Conservation (phyloP, 2,888 invertebrate genomes). For the Fragum fragum region DNA sequence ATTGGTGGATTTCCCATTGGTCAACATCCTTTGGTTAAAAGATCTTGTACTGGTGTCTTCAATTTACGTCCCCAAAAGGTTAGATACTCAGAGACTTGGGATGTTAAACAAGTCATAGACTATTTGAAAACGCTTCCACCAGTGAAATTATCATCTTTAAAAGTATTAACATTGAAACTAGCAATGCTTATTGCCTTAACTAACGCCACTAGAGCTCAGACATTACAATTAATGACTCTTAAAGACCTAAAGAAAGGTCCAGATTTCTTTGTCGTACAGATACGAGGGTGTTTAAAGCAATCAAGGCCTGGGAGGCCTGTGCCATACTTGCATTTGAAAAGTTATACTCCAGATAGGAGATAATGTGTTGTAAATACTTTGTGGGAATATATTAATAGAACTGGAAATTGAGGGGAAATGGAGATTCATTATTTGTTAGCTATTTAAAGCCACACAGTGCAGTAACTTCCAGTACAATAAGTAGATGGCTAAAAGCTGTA, state of each 20-base stretch:
- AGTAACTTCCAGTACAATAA: conserved; percentile 18
- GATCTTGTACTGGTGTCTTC: conserved; percentile 38
- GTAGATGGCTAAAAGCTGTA: conserved; percentile 14
- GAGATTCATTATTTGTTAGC: conserved; percentile 36
- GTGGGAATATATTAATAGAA: too few species aligned
- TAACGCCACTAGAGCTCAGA: conserved; percentile 25
- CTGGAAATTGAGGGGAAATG: conserved; percentile 20
- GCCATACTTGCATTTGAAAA: conserved; percentile 35
- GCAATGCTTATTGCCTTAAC: too few species aligned
- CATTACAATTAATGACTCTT: conserved; percentile 42
- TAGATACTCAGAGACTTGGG: too few species aligned
- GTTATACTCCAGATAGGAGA: conserved; percentile 37
- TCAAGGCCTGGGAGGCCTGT: conserved; percentile 36
- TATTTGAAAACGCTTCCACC: conserved; percentile 34
- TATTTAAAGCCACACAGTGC: conserved; percentile 49
- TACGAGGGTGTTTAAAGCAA: conserved; percentile 36
- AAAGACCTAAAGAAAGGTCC: conserved; percentile 47
- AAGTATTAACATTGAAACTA: too few species aligned
- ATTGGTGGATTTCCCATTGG: too few species aligned
- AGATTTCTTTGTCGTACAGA: too few species aligned
- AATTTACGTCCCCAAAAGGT: conserved; percentile 44
- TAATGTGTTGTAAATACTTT: too few species aligned
- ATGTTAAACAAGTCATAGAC: conserved; percentile 15
- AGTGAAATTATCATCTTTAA: too few species aligned
- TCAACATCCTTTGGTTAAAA: conserved; percentile 45